Percentiles rank a stretch among this genome's conserved stretches.
Evolutionary conservation across 2,888 invertebrate species (phyloP).

Genomic region (Andrena praecox): DNA sequence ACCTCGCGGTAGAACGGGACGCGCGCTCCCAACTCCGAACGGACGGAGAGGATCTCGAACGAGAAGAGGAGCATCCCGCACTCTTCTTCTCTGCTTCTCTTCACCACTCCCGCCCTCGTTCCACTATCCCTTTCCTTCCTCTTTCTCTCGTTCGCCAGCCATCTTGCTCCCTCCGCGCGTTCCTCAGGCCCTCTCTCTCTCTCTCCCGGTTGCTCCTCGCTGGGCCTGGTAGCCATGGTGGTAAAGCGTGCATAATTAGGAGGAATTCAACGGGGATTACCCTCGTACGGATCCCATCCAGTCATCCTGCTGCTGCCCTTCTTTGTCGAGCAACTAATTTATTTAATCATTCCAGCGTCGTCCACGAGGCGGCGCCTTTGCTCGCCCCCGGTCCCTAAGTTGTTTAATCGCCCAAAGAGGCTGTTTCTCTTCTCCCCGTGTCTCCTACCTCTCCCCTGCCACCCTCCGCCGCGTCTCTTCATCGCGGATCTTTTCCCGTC

Average conservation of each 20-base stretch:
- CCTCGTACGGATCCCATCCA: slow-evolving; percentile 82
- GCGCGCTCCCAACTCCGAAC: slow-evolving; percentile 21
- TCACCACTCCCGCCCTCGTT: not conserved
- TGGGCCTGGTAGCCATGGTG: slow-evolving; percentile 77
- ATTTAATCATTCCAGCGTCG: slow-evolving; percentile 82
- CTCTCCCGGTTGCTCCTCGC: slow-evolving; percentile 29
- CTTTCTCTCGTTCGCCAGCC: slow-evolving; percentile 15
- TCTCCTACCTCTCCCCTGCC: slow-evolving; percentile 15
- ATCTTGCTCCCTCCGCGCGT: slow-evolving; percentile 2
- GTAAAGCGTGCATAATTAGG: slow-evolving; percentile 84
- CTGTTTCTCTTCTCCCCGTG: slow-evolving; percentile 64
- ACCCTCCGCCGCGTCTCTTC: slow-evolving; percentile 48
- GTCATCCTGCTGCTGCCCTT: slow-evolving; percentile 80
- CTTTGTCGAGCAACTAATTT: slow-evolving; percentile 84
- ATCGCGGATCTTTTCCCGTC: slow-evolving; percentile 51
- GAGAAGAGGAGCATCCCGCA: slow-evolving; percentile 37
- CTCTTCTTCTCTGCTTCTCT: slow-evolving; percentile 2
- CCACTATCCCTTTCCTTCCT: slow-evolving; percentile 8
- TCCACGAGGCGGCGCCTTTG: slow-evolving; percentile 78
- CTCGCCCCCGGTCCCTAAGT: slow-evolving; percentile 73
- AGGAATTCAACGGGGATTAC: slow-evolving; percentile 84
- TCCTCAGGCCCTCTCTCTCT: slow-evolving; percentile 5
- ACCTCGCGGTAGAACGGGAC: slow-evolving; percentile 65
- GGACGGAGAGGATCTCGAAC: slow-evolving; percentile 33
- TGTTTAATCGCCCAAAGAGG: slow-evolving; percentile 77